Base-by-base conservation (phyloP, 2,888 invertebrate species). In the Aelia acuminata region DNA sequence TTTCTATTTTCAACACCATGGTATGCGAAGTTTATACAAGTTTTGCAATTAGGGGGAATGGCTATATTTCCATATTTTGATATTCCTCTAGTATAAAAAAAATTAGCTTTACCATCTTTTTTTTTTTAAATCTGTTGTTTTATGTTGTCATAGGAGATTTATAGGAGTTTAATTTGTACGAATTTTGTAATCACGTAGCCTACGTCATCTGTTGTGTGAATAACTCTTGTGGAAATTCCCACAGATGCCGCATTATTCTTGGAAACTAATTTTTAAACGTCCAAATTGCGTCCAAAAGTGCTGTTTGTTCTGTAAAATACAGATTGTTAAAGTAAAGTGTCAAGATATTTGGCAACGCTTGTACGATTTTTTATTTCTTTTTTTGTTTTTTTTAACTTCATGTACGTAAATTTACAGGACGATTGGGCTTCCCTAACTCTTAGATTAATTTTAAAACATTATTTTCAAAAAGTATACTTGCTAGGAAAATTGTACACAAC, bases 141-240 rank as follows among this genome's bases (percentile, higher is more conserved):
- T n/a, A n/a, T n/a, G n/a, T n/a, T n/a, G n/a, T n/a, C 10, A 11
- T 31, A 18, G 31, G 1, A 63, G 13, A 31, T 63, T 31, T 35
- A 26, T 35, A 20, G 31, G 13, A 70, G 15, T 63, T 63, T 26
- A 31, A 15, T 63, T 63, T 63, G 15, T 63, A 63, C n/a, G 43
- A 13, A 35, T 31, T 57, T 57, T 26, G 57, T 57, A 26, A 57
- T 57, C 26, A 35, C 63, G 31, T 18, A 70, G 15, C 5, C 63
- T 7, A 35, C 31, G 18, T 70, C 35, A 31, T 70, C 63, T 35
- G 63, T 7, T 31, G 31, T 26, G 57, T 57, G 57, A 57, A 57
- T 57, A 57, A 57, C 57, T 53, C n/a, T 57, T 70, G 63, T 26
- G 63, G 31, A 70, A 70, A 70, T 70, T 35, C 63, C 63, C 63